phyloP scores from a whole-genome alignment of 2,797 vertebrate species.

The Sebastes aleutianus region DNA sequence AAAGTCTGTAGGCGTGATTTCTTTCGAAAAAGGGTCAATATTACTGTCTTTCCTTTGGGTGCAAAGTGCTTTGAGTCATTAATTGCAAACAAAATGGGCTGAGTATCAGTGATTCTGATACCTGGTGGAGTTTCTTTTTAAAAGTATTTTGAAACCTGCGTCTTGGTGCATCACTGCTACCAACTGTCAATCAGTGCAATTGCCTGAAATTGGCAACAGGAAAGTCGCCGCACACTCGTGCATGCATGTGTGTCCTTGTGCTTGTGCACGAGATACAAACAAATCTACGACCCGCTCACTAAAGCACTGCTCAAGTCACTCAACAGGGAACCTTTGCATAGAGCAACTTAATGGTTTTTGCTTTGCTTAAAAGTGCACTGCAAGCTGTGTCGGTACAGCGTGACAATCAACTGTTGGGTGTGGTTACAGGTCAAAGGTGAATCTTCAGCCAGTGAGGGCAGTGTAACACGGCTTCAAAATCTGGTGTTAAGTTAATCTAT shows the following conservation, averaged over 20 bases:
- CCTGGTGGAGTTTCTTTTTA: neutral
- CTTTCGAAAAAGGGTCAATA: neutral
- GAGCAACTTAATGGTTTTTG: neutral
- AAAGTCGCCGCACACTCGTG: neutral
- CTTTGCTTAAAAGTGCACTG: neutral
- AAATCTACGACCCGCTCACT: neutral
- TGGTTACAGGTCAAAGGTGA: neutral
- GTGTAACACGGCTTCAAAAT: neutral
- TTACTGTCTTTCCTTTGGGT: neutral
- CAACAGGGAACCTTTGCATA: neutral
- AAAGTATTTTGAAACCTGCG: neutral
- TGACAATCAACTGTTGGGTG: neutral
- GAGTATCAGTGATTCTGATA: neutral
- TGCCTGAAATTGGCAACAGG: neutral
- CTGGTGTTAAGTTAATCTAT: neutral
- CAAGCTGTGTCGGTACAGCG: neutral
- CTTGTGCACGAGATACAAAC: neutral
- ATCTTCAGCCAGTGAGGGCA: neutral
- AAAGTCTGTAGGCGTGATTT: neutral
- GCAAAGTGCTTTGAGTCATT: neutral
- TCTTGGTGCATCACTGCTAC: neutral
- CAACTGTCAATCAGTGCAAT: neutral
- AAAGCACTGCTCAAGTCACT: neutral
- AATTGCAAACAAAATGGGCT: neutral
- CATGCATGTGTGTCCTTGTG: neutral